Evolutionary conservation across 1,140 invertebrate species (phyloP).

Genomic region (Metaphire vulgaris): DNA sequence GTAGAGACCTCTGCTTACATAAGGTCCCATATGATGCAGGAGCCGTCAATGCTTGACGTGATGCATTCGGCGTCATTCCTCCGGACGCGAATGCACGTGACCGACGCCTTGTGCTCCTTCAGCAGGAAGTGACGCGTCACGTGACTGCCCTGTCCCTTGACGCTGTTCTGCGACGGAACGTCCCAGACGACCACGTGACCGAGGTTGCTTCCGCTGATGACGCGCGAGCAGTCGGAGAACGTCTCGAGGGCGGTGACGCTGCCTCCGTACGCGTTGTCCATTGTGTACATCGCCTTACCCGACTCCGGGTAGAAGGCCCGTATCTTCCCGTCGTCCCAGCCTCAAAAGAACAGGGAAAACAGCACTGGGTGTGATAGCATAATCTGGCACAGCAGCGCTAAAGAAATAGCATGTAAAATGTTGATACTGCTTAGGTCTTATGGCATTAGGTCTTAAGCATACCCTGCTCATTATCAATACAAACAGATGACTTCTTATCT

Average conservation of each 20-base stretch:
- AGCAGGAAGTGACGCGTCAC: constrained; percentile 54
- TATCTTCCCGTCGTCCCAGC: constrained; percentile 70
- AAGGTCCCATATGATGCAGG: constrained; percentile 84
- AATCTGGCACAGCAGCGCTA: not conserved
- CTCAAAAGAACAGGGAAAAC: constrained; percentile 36
- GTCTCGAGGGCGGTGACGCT: constrained; percentile 71
- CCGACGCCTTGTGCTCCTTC: constrained; percentile 80
- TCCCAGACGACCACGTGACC: constrained; percentile 26
- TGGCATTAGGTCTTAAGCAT: no score
- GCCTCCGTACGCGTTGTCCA: constrained; percentile 78
- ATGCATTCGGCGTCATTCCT: constrained; percentile 69
- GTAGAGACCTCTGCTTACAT: constrained; percentile 50
- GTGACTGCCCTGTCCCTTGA: constrained; percentile 30
- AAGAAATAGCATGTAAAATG: constrained; percentile 27
- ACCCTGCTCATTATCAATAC: no score
- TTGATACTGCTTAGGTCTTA: not conserved
- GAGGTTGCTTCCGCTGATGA: constrained; percentile 63
- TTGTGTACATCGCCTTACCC: constrained; percentile 69
- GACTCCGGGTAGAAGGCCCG: constrained; percentile 75
- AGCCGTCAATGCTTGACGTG: constrained; percentile 79
- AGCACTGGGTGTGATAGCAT: no score
- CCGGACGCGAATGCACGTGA: constrained; percentile 72
- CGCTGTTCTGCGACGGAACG: constrained; percentile 14
- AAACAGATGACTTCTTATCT: no score
- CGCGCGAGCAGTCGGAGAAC: constrained; percentile 62